A percentile compares a stretch with the other conserved stretches of the same genome.
Conservation (phyloP, 1,140 invertebrate species). For the Melitaea cinxia region DNA sequence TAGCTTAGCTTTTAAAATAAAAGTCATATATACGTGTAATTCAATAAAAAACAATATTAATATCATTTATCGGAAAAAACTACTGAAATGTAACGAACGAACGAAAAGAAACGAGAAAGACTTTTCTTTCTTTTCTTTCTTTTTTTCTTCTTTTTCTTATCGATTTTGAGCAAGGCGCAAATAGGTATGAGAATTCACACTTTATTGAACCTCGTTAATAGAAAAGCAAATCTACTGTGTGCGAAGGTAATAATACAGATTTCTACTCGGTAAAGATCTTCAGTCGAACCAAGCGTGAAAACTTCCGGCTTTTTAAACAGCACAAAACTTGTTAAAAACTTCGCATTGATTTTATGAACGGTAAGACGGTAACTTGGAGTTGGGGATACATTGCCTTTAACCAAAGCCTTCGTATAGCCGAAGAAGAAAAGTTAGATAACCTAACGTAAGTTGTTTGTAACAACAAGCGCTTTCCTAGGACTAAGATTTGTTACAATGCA, state of each 20-base stretch:
- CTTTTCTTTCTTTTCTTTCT: too few species aligned
- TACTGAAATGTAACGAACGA: too few species aligned
- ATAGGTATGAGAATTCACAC: too few species aligned
- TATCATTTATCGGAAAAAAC: too few species aligned
- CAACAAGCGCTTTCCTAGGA: conserved; percentile 52
- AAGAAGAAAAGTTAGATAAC: conserved; percentile 44
- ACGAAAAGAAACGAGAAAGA: too few species aligned
- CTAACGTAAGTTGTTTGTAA: conserved; percentile 60
- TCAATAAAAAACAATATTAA: too few species aligned
- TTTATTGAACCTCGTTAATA: too few species aligned
- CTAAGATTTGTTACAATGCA: conserved; percentile 48
- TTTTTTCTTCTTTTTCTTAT: too few species aligned
- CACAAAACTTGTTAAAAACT: conserved; percentile 19
- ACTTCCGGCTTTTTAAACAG: conserved; percentile 7
- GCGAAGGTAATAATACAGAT: not conserved
- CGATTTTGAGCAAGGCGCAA: not conserved
- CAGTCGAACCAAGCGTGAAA: not conserved
- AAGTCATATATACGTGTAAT: too few species aligned
- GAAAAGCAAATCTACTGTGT: not conserved
- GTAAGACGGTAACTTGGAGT: conserved; percentile 11
- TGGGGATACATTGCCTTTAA: conserved; percentile 19
- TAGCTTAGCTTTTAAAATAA: too few species aligned
- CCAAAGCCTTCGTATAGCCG: conserved; percentile 23
- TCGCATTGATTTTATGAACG: conserved; percentile 27
- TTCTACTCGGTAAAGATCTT: not conserved